phyloP scores from a whole-genome alignment of 2,797 vertebrate species.

The Platalea minor region DNA sequence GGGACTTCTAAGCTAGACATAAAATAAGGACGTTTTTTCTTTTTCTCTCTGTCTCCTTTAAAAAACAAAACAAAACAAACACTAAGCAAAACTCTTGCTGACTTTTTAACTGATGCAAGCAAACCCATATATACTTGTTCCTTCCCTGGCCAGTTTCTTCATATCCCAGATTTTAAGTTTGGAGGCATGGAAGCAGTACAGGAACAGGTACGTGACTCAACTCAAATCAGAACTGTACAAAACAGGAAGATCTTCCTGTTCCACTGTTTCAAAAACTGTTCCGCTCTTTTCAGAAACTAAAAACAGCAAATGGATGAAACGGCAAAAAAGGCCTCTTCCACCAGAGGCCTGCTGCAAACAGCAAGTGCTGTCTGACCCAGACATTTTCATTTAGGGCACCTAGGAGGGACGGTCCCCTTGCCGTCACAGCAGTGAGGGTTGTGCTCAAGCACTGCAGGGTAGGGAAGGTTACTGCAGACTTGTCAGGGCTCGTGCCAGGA shows the following conservation, averaged over 20 bases:
- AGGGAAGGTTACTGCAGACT: background rate
- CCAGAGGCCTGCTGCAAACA: background rate
- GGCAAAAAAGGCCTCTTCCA: background rate
- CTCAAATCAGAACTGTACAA: background rate
- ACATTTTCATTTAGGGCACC: background rate
- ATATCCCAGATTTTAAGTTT: background rate
- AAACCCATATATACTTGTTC: background rate
- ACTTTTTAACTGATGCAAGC: background rate
- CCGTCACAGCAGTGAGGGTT: accelerated
- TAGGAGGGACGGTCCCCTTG: background rate
- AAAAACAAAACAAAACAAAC: background rate
- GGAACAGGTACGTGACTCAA: background rate
- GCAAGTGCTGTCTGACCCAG: background rate
- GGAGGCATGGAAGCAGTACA: background rate
- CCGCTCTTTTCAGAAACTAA: background rate
- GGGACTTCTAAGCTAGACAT: background rate
- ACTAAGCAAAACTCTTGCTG: background rate
- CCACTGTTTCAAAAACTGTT: background rate
- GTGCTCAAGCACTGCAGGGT: background rate
- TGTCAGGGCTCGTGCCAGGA: background rate
- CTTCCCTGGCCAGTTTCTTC: background rate
- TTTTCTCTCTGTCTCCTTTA: background rate
- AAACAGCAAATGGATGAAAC: background rate
- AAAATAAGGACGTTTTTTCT: background rate
- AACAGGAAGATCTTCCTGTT: background rate